Base-by-base conservation (phyloP, 2,888 invertebrate genomes). In the Torymus aiolomorphi region DNA sequence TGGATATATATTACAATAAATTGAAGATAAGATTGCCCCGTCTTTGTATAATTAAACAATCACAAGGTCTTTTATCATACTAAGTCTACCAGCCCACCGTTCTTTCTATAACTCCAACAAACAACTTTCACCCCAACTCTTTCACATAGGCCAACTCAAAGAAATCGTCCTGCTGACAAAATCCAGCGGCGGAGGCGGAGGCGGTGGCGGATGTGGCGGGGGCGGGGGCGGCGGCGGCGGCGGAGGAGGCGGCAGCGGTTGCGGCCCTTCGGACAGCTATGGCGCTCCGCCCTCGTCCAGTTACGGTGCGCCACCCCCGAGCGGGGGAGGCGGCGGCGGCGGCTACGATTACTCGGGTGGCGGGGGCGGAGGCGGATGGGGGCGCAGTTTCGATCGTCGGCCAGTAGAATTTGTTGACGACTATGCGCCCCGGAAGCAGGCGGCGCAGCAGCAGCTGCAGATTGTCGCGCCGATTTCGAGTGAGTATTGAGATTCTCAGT, bases 151-250 rank as follows among this genome's bases (percentile, higher is more conserved):
- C 57, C 85, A 83, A 62, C 79, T 86, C 69, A 90, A 89, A 76
- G 89, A 89, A 83, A 88, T 88, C 82, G 88, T 87, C 80, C 85
- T 87, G n/a, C 85, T 92, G 89, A 91, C 92, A 2, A 93, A 90
- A 84, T 80, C 87, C 61, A 52, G 91, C 88, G 89, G 91, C 13
- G 90, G 92, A 0, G 89, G 85, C 0, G 86, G 87, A 2, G 91
- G 92, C 0, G 91, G 91, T 0, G 90, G 91, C 1, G 91, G 91
- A 1, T 91, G 92, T 0, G 91, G 92, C 0, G 92, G 92, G 88
- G 91, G 92, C 87, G 91, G 92, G 57, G 52, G 91, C 88, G 89
- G 91, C 14, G 89, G 92, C 0, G 89, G 85, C 0, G 87, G 87
- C 3, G 91, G 92, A 0, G 91, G 91, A n/a, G 75, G 91, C 2